Percentiles rank a stretch among this genome's conserved stretches.
These are phyloP conservation scores for Melanostoma mellinum DNA, from an alignment of 2,888 invertebrate genomes.

Conservation along the genomic window DNA sequence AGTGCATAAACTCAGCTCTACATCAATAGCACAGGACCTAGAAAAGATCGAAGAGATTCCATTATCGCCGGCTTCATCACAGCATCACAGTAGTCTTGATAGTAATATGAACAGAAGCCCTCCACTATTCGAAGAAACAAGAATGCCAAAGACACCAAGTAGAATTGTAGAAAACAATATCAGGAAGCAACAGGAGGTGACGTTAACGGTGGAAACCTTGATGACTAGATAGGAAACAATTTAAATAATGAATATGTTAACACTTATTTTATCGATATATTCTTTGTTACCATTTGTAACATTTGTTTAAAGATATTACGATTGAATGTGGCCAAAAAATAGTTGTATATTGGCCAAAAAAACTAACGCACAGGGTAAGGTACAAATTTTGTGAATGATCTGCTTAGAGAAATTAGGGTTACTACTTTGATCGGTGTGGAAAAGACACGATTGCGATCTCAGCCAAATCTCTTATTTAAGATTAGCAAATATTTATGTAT, in stretches of 20 bases:
- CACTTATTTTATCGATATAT: neutral
- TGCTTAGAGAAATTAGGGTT: neutral
- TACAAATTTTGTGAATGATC: slow-evolving; percentile 41
- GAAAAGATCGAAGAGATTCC: slow-evolving; percentile 88
- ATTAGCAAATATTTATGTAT: too few relatives aligned
- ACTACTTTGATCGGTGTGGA: too few relatives aligned
- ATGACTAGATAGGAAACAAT: slow-evolving; percentile 80
- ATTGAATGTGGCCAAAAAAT: slow-evolving; percentile 17
- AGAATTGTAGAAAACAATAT: slow-evolving; percentile 46
- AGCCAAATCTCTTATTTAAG: too few relatives aligned
- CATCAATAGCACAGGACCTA: slow-evolving; percentile 86
- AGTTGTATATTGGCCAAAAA: slow-evolving; percentile 72
- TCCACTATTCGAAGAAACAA: slow-evolving; percentile 77
- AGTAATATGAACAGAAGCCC: slow-evolving; percentile 81
- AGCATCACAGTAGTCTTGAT: slow-evolving; percentile 81
- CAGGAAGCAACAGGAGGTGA: slow-evolving; percentile 58
- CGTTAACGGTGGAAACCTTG: slow-evolving; percentile 60
- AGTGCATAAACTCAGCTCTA: slow-evolving; percentile 87
- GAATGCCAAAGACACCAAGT: slow-evolving; percentile 40
- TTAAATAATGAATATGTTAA: slow-evolving; percentile 73
- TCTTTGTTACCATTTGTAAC: neutral
- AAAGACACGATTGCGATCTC: too few relatives aligned
- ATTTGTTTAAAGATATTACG: slow-evolving; percentile 3
- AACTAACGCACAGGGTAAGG: slow-evolving; percentile 50
- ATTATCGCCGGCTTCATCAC: slow-evolving; percentile 82